A percentile compares a stretch with the other conserved stretches of the same genome.
Conservation (phyloP, 2,797 vertebrate genomes). For the Balearica regulorum region DNA sequence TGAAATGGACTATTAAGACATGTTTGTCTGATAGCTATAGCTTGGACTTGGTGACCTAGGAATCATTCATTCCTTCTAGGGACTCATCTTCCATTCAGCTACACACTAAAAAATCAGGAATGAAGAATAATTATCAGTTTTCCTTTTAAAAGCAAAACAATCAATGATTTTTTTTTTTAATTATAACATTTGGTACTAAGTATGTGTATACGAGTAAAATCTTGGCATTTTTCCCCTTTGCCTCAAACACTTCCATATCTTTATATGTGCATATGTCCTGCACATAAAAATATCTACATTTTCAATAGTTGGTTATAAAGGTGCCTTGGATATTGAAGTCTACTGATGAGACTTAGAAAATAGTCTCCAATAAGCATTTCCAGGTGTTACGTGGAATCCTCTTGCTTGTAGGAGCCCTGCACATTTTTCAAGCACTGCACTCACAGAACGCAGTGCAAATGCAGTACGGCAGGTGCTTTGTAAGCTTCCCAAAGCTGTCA, state of each 20-base stretch:
- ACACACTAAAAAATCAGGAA: not conserved
- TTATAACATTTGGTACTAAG: not conserved
- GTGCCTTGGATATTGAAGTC: not conserved
- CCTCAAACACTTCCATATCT: not conserved
- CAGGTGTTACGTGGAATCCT: not conserved
- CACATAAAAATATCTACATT: not conserved
- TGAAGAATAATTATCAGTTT: not conserved
- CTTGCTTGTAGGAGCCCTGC: not conserved
- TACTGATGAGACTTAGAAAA: not conserved
- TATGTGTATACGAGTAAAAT: not conserved
- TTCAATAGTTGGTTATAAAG: not conserved
- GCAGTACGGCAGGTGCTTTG: not conserved
- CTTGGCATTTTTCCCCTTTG: not conserved
- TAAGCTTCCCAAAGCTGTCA: not conserved
- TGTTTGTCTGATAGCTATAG: not conserved
- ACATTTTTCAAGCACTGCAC: not conserved
- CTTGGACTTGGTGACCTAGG: not conserved
- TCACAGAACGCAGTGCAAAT: not conserved
- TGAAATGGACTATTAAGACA: not conserved
- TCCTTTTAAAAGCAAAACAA: not conserved
- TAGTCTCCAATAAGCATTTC: not conserved
- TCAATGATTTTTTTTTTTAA: not conserved
- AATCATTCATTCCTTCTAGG: not conserved
- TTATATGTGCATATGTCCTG: not conserved
- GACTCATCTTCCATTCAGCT: not conserved